Evolutionary conservation across 1,140 invertebrate species (phyloP).

Genomic region (Papilio helenus): DNA sequence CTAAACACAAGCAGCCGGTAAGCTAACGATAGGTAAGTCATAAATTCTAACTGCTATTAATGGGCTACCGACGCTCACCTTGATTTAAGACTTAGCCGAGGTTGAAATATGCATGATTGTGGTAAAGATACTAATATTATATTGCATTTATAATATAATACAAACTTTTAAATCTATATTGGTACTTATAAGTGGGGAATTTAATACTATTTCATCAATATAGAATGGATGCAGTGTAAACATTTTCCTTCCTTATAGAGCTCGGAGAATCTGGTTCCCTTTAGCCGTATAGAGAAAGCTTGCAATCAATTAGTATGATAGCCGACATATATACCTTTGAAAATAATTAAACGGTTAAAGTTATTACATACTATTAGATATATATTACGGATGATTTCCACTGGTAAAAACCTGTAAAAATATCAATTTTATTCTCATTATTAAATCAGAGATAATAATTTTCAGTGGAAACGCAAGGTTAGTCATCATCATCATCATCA

Average conservation of each 20-base stretch:
- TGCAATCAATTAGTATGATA: slow-evolving; percentile 27
- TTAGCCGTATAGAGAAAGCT: background rate
- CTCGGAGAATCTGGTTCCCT: background rate
- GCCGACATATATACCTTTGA: background rate
- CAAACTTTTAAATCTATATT: too few species aligned
- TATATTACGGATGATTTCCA: background rate
- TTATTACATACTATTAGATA: background rate
- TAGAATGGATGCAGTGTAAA: background rate
- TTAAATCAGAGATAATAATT: too few species aligned
- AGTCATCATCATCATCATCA: too few species aligned
- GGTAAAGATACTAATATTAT: background rate
- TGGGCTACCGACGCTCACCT: slow-evolving; percentile 65
- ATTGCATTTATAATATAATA: background rate
- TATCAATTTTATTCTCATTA: too few species aligned
- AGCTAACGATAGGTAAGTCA: slow-evolving; percentile 72
- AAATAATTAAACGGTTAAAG: background rate
- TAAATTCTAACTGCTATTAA: slow-evolving; percentile 74
- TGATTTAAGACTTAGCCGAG: slow-evolving; percentile 65
- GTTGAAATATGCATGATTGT: slow-evolving; percentile 59
- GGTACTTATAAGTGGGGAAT: too few species aligned
- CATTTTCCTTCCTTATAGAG: background rate
- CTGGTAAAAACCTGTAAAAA: too few species aligned
- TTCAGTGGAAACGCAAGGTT: background rate
- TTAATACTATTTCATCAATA: too few species aligned
- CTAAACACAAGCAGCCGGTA: slow-evolving; percentile 74